These are phyloP conservation scores for Numenius arquata DNA, from an alignment of 2,113 vertebrate genomes.

Conservation along the genomic window DNA sequence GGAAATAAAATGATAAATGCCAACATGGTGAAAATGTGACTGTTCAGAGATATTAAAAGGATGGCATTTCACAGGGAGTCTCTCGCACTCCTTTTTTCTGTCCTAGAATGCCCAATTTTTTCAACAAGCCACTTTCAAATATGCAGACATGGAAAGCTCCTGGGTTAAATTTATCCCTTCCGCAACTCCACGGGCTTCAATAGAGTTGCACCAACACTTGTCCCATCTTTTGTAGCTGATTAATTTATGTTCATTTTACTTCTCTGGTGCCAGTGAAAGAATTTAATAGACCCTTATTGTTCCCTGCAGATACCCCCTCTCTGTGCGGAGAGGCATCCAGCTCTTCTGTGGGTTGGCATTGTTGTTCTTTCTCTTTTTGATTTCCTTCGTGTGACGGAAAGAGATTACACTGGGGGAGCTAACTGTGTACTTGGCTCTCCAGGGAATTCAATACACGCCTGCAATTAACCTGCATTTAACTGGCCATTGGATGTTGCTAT, in stretches of 20 bases:
- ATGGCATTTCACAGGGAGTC: constrained; percentile 32
- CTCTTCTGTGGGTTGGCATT: constrained; percentile 45
- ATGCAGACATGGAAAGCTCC: background rate
- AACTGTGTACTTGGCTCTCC: constrained; percentile 3
- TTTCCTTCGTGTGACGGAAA: constrained; percentile 62
- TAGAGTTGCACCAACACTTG: constrained; percentile 19
- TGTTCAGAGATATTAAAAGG: constrained; percentile 6
- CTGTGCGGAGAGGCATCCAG: constrained; percentile 10
- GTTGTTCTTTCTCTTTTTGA: constrained; percentile 54
- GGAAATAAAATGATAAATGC: constrained; percentile 20
- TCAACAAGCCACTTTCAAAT: constrained; percentile 16
- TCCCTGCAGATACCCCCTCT: background rate
- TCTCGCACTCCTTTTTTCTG: background rate
- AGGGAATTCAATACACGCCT: constrained; percentile 13
- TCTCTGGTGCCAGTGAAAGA: background rate
- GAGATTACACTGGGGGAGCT: constrained; percentile 31
- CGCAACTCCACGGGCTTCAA: background rate
- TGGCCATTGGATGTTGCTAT: constrained; percentile 26
- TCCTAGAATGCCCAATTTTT: background rate
- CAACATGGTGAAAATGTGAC: background rate
- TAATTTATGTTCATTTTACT: constrained; percentile 55
- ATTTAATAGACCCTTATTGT: constrained; percentile 57
- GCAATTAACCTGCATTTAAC: constrained; percentile 62
- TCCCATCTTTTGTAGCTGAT: constrained; percentile 34
- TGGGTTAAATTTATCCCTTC: constrained; percentile 38